Percentiles rank a stretch among this genome's conserved stretches.
Conservation (phyloP, 2,888 invertebrate species). For the Lasioglossum vierecki region DNA sequence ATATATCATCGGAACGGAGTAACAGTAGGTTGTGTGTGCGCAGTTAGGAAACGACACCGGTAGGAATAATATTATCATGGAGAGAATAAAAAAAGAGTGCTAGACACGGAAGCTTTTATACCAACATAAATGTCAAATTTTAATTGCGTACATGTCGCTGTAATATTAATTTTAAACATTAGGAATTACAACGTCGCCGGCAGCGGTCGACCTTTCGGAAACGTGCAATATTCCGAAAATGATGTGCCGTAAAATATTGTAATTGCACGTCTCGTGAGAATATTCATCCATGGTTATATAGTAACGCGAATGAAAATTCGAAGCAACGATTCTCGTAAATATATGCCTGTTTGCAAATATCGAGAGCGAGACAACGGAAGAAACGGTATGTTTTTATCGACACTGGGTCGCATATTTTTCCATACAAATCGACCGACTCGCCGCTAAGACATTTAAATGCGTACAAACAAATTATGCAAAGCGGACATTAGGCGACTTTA, state of each 20-base stretch:
- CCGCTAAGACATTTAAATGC: not conserved
- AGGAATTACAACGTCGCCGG: not conserved
- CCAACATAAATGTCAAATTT: not conserved
- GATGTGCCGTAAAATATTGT: not conserved
- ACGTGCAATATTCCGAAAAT: not conserved
- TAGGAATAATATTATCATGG: not conserved
- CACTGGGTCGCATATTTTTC: slow-evolving; percentile 3
- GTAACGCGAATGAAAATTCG: not conserved
- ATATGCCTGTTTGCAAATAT: not conserved
- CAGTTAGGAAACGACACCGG: not conserved
- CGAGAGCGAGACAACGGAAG: not conserved
- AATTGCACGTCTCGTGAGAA: not conserved
- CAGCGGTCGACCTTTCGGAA: not conserved
- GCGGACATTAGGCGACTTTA: not conserved
- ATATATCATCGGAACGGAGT: slow-evolving; percentile 1
- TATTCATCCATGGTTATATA: not conserved
- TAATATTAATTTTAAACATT: not conserved
- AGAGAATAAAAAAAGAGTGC: not conserved
- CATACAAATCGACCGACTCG: not conserved
- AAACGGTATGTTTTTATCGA: not conserved
- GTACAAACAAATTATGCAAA: slow-evolving; percentile 14
- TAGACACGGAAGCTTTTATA: not conserved
- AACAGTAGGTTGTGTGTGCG: not conserved
- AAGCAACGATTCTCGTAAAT: not conserved
- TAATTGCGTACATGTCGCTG: not conserved